A percentile compares a stretch with the other conserved stretches of the same genome.
Evolutionary conservation across 1,140 invertebrate species (phyloP).

Genomic region (Temnothorax curvispinosus): DNA sequence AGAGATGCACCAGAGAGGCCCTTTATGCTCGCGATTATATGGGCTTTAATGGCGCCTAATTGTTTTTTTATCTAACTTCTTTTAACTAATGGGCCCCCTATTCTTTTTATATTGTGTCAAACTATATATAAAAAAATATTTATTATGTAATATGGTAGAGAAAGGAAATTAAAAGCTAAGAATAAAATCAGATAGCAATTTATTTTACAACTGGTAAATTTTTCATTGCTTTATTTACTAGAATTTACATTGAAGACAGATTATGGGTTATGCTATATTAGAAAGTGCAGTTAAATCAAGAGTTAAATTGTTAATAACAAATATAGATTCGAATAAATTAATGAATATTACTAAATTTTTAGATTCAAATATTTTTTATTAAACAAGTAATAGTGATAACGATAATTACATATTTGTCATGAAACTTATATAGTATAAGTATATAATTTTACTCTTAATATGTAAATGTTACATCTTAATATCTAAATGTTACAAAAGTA

Average conservation of each 20-base stretch:
- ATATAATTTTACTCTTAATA: conserved; percentile 5
- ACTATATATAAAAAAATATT: background rate
- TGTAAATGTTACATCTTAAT: too few relatives aligned
- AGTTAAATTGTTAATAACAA: background rate
- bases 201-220: background rate
- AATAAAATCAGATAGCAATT: background rate
- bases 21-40: conserved; percentile 32
- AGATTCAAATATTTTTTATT: background rate
- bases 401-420: background rate
- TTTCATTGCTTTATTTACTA: background rate
- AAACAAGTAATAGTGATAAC: background rate
- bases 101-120: background rate
- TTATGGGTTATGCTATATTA: background rate
- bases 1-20: background rate
- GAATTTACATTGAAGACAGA: background rate
- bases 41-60: conserved; percentile 24
- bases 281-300: background rate
- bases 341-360: background rate
- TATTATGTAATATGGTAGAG: background rate
- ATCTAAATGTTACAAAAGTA: background rate
- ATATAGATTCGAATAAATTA: background rate
- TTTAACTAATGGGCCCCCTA: background rate
- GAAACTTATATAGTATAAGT: background rate
- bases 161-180: background rate
- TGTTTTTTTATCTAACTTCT: conserved; percentile 1